Conservation (phyloP, 2,888 invertebrate species). For the Alloplasta piceator region DNA sequence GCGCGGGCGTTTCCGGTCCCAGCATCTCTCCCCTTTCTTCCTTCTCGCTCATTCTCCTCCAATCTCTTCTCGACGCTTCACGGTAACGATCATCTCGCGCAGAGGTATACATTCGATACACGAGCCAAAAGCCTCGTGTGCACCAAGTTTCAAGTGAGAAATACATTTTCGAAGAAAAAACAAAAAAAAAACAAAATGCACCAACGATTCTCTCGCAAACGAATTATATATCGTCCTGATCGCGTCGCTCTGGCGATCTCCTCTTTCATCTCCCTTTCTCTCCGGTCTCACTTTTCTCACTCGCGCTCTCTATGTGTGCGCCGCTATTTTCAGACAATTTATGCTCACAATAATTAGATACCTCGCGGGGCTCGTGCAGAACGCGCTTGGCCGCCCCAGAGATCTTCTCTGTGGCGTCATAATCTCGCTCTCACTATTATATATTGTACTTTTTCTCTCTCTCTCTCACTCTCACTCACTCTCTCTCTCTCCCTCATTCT, state of each 20-base stretch:
- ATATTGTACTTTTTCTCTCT: not conserved
- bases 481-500: not conserved
- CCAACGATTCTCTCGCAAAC: constrained; percentile 31
- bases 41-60: constrained; percentile 21
- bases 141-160: not conserved
- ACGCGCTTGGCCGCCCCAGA: constrained; percentile 51
- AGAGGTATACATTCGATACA: not conserved
- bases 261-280: constrained; percentile 18
- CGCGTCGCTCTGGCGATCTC: constrained; percentile 33
- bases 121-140: not conserved
- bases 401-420: constrained; percentile 49
- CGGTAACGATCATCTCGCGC: not conserved
- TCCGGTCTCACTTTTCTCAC: constrained; percentile 16
- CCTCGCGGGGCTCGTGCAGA: constrained; percentile 57
- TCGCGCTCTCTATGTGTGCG: constrained; percentile 39
- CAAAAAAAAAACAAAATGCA: constrained; percentile 2
- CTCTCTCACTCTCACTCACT: not conserved
- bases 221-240: constrained; percentile 47
- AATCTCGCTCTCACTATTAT: constrained; percentile 46
- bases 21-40: constrained; percentile 42
- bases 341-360: constrained; percentile 65
- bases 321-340: constrained; percentile 62
- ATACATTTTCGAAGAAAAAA: constrained; percentile 6
- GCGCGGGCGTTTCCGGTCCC: constrained; percentile 69
- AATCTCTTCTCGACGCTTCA: constrained; percentile 14